Conservation (phyloP, 64 coral and sea anemone genomes). For the Stichodactyla helianthus region DNA sequence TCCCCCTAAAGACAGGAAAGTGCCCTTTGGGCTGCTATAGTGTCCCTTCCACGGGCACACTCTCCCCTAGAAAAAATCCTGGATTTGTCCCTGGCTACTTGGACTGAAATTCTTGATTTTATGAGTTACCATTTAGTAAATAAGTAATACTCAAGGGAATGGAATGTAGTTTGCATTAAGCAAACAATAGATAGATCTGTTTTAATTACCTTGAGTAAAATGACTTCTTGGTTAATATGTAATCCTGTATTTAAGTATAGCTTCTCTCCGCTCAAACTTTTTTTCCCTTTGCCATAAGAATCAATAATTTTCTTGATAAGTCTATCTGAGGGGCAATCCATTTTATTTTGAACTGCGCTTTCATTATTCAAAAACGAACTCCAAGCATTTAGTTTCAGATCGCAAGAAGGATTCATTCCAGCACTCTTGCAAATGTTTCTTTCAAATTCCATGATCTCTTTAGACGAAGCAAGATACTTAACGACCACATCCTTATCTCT, state of each 20-base stretch:
- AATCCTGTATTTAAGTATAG: constrained; percentile 47
- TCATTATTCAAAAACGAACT: constrained; percentile 50
- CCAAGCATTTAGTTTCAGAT: constrained; percentile 34
- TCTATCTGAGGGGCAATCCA: constrained; percentile 27
- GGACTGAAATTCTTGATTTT: too few species aligned
- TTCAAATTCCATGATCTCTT: constrained; percentile 54
- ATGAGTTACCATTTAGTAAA: too few species aligned
- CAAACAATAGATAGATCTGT: too few species aligned
- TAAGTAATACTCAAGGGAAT: too few species aligned
- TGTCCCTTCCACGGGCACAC: too few species aligned
- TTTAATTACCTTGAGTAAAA: constrained; percentile 55
- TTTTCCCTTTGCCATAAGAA: constrained; percentile 18
- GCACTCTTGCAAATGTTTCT: constrained; percentile 56
- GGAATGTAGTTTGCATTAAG: too few species aligned
- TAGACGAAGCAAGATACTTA: constrained; percentile 48
- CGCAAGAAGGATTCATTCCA: constrained; percentile 44
- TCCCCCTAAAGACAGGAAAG: too few species aligned
- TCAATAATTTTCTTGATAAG: constrained; percentile 43
- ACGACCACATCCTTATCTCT: constrained; percentile 24
- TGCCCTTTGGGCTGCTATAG: too few species aligned
- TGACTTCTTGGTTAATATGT: constrained; percentile 55
- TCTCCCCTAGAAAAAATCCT: too few species aligned
- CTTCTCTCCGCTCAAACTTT: constrained; percentile 9
- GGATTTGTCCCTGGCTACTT: too few species aligned
- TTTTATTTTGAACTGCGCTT: not conserved